Conservation (phyloP, 2,797 vertebrate genomes). For the Avahi laniger region DNA sequence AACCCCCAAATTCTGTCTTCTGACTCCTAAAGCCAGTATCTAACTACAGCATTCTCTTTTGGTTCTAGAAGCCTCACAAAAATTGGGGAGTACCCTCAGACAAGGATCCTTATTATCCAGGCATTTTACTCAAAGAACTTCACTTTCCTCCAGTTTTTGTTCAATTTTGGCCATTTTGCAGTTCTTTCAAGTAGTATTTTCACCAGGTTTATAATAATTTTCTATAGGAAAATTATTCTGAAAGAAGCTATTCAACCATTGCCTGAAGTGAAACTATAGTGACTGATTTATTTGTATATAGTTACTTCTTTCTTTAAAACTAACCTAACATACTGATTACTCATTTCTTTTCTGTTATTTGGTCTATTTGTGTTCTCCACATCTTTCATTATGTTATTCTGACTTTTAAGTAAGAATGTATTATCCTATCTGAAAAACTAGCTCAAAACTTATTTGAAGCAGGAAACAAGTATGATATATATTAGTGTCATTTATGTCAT, state of each 20-base stretch:
- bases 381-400: background rate
- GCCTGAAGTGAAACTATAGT: background rate
- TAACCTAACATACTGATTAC: background rate
- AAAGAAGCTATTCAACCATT: background rate
- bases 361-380: background rate
- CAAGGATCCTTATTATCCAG: background rate
- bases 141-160: background rate
- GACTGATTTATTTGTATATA: background rate
- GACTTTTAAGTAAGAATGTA: background rate
- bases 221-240: background rate
- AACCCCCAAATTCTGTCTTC: background rate
- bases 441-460: background rate
- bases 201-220: background rate
- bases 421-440: constrained; percentile 1
- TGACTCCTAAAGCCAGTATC: background rate
- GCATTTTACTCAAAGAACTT: background rate
- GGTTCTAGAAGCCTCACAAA: background rate
- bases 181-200: background rate
- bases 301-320: background rate
- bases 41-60: background rate
- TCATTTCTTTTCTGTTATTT: background rate
- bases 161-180: constrained; percentile 21
- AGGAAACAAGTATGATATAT: background rate
- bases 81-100: background rate
- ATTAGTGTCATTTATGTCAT: background rate